These are phyloP conservation scores for Pygoscelis adeliae DNA, from an alignment of 2,113 vertebrate genomes.

Conservation along the genomic window DNA sequence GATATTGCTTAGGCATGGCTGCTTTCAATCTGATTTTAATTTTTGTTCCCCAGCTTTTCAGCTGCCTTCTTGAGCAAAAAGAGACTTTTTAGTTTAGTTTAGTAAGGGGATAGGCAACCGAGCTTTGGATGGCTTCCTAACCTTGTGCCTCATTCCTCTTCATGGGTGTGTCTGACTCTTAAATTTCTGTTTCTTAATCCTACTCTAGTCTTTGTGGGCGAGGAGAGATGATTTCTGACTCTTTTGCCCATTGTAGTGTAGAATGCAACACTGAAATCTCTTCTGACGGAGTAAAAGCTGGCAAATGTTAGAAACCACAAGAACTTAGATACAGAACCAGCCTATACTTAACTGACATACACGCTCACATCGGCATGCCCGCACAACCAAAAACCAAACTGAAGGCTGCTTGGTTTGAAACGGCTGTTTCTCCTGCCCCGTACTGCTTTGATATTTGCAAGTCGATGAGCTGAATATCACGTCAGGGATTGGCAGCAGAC, in stretches of 20 bases:
- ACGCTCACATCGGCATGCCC: fast-evolving
- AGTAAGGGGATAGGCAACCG: conserved; percentile 6
- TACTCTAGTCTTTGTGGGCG: not conserved
- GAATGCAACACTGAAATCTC: not conserved
- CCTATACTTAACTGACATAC: not conserved
- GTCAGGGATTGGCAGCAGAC: not conserved
- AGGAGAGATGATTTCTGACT: conserved; percentile 2
- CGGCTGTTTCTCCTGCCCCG: not conserved
- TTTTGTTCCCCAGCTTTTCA: conserved; percentile 31
- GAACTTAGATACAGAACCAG: not conserved
- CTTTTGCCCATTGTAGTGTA: not conserved
- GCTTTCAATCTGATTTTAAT: conserved; percentile 54
- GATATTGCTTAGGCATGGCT: conserved; percentile 15
- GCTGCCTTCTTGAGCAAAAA: conserved; percentile 26
- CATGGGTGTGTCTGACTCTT: conserved; percentile 27
- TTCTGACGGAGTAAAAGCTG: not conserved
- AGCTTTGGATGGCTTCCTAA: conserved; percentile 49
- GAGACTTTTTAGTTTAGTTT: conserved; percentile 21
- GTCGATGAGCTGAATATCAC: not conserved
- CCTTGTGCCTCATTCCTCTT: conserved; percentile 46
- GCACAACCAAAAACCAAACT: not conserved
- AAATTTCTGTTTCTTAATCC: conserved; percentile 42
- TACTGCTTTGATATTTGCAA: not conserved
- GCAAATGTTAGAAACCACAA: conserved; percentile 16
- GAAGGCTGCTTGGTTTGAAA: not conserved